A percentile compares a stretch with the other conserved stretches of the same genome.
phyloP scores from a whole-genome alignment of 2,113 vertebrate species.

The Stegostoma tigrinum region DNA sequence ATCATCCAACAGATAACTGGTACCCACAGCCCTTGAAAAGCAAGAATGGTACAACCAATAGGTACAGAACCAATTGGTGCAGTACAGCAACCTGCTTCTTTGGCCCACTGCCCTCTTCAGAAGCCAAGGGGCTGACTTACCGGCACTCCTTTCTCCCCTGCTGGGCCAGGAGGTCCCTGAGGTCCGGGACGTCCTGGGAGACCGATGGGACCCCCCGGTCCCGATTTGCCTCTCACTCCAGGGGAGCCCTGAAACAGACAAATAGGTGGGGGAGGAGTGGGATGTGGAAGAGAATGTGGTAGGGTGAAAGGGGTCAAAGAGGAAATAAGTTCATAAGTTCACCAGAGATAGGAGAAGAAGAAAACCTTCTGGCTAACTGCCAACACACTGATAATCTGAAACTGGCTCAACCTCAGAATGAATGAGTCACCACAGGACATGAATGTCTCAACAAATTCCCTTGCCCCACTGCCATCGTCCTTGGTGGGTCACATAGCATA shows the following conservation, averaged over 20 bases:
- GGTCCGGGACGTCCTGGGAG: conserved; percentile 89
- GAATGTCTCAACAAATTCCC: neutral
- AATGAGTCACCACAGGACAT: neutral
- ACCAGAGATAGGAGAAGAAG: neutral
- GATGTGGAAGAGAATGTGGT: neutral
- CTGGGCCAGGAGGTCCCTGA: conserved; percentile 83
- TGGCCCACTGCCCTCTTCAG: neutral
- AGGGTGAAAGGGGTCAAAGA: neutral
- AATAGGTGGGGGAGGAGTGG: too few relatives aligned
- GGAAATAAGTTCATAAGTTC: neutral
- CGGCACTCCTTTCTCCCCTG: conserved; percentile 91
- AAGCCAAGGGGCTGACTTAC: conserved; percentile 58
- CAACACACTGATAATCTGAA: neutral
- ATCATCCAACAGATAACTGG: too few relatives aligned
- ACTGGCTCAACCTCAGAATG: neutral
- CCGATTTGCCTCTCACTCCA: conserved; percentile 82
- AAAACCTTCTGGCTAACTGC: neutral
- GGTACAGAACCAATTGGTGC: neutral
- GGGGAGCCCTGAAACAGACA: conserved; percentile 73
- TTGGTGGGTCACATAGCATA: neutral
- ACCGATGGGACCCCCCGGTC: conserved; percentile 85
- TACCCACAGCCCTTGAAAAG: too few relatives aligned
- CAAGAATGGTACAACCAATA: too few relatives aligned
- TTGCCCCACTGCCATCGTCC: neutral
- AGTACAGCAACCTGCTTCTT: too few relatives aligned